Conservation (phyloP, 2,113 vertebrate species). For the Cyanistes caeruleus region DNA sequence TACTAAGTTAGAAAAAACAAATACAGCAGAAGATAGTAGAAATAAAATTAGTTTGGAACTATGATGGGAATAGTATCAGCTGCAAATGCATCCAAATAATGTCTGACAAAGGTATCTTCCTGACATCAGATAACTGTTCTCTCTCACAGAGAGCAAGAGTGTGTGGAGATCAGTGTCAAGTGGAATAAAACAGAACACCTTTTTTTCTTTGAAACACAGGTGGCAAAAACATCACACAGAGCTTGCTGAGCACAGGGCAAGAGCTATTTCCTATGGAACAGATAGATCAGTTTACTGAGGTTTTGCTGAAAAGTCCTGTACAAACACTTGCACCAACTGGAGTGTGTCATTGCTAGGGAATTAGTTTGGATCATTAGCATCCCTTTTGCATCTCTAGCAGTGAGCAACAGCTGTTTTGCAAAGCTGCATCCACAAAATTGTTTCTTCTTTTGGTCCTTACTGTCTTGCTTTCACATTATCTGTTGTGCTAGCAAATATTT, state of each 20-base stretch:
- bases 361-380: not conserved
- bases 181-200: constrained; percentile 4
- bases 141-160: not conserved
- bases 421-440: not conserved
- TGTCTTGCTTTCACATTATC: not conserved
- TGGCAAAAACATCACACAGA: not conserved
- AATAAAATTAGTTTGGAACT: not conserved
- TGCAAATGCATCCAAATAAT: not conserved
- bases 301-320: not conserved
- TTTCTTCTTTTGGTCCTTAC: not conserved
- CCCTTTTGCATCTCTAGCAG: not conserved
- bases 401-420: not conserved
- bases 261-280: not conserved
- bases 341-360: not conserved
- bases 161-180: not conserved
- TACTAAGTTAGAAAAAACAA: not conserved
- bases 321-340: not conserved
- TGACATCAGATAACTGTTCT: not conserved
- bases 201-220: not conserved
- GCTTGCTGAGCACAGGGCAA: not conserved
- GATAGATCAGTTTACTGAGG: not conserved
- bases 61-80: not conserved
- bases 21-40: not conserved
- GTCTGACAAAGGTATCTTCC: not conserved
- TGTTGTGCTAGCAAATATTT: not conserved